Conservation (phyloP, 1,140 invertebrate species). For the Magallana angulata region DNA sequence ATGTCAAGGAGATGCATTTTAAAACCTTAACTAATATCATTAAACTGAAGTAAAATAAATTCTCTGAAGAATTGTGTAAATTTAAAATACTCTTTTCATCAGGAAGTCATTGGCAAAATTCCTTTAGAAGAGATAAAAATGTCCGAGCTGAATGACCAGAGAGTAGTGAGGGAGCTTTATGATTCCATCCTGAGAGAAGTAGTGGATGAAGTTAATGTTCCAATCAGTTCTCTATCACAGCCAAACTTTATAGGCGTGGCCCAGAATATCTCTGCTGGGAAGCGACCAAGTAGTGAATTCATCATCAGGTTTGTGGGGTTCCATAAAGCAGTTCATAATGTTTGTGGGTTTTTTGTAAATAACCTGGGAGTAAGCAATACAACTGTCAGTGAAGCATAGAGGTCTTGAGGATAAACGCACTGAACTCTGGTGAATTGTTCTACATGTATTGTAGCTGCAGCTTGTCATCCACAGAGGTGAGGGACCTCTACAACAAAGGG, state of each 20-base stretch:
- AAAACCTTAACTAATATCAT: too few species aligned
- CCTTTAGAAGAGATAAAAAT: constrained; percentile 68
- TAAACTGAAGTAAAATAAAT: too few species aligned
- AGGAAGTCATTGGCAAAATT: constrained; percentile 71
- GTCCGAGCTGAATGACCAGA: constrained; percentile 54
- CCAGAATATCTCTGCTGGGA: constrained; percentile 73
- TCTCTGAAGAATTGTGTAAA: too few species aligned
- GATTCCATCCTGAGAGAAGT: constrained; percentile 77
- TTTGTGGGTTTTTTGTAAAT: background rate
- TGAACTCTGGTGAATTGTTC: too few species aligned
- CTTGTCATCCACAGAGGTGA: constrained; percentile 68
- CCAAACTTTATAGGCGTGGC: constrained; percentile 76
- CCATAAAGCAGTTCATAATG: too few species aligned
- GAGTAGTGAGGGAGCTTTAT: constrained; percentile 77
- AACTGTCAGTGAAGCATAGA: too few species aligned
- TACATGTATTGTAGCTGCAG: constrained; percentile 64
- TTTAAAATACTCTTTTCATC: constrained; percentile 43
- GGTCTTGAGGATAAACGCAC: too few species aligned
- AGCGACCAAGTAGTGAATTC: constrained; percentile 79
- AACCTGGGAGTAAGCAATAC: too few species aligned
- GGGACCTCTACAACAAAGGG: constrained; percentile 70
- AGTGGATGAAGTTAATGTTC: constrained; percentile 78
- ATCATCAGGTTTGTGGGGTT: constrained; percentile 68
- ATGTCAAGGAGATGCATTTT: too few species aligned
- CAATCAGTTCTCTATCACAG: constrained; percentile 60